These are phyloP conservation scores for Ageneiosus marmoratus DNA, from an alignment of 2,113 vertebrate genomes.

Conservation along the genomic window DNA sequence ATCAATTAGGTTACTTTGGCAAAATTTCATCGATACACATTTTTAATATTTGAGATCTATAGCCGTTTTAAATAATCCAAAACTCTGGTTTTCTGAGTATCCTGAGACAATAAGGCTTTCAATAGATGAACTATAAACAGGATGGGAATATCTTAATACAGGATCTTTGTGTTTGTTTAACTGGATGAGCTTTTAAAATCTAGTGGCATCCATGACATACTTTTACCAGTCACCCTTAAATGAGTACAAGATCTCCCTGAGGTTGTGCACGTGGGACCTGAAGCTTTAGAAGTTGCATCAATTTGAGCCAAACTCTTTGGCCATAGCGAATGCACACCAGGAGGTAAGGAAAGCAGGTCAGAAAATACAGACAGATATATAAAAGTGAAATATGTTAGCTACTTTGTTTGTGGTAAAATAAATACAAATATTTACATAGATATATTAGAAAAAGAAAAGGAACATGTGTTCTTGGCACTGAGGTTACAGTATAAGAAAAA, in stretches of 20 bases:
- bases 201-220: conserved; percentile 1
- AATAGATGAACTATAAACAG: neutral
- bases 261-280: neutral
- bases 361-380: neutral
- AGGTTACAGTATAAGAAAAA: neutral
- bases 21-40: neutral
- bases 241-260: neutral
- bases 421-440: neutral
- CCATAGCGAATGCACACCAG: conserved; percentile 1
- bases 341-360: neutral
- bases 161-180: neutral
- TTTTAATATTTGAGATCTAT: neutral
- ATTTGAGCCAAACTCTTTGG: conserved; percentile 6
- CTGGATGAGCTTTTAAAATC: conserved; percentile 7
- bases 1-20: neutral
- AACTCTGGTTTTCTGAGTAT: neutral
- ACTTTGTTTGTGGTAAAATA: neutral
- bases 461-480: neutral
- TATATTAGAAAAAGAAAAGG: neutral
- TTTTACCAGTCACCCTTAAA: neutral
- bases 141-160: conserved; percentile 1
- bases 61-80: neutral
- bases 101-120: neutral
- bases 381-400: neutral
- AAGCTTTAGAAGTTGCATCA: conserved; percentile 15